Percentiles rank a stretch among this genome's conserved stretches.
These are phyloP conservation scores for Myioborus miniatus DNA, from an alignment of 2,797 vertebrate genomes.

Conservation along the genomic window DNA sequence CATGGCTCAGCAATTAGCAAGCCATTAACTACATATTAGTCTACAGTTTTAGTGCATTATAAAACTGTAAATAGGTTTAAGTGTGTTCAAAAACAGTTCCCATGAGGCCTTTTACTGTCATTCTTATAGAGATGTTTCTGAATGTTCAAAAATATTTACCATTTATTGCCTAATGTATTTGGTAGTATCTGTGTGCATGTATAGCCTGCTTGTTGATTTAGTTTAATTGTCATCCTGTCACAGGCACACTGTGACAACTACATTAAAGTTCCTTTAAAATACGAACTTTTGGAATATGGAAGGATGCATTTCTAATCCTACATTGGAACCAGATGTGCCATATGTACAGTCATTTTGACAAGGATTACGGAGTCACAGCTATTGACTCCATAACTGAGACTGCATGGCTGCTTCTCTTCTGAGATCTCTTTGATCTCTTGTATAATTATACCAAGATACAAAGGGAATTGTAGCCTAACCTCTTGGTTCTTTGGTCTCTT, in stretches of 20 bases:
- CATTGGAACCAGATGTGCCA: slow-evolving; percentile 52
- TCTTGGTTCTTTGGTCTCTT: background rate
- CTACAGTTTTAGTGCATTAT: background rate
- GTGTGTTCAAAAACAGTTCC: background rate
- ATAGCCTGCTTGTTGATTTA: background rate
- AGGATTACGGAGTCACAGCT: slow-evolving; percentile 35
- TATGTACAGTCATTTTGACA: slow-evolving; percentile 47
- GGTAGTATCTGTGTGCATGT: background rate
- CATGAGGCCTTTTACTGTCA: background rate
- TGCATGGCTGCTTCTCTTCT: background rate
- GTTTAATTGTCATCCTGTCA: slow-evolving; percentile 17
- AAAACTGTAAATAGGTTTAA: slow-evolving; percentile 13
- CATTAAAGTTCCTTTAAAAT: slow-evolving; percentile 30
- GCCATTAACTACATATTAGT: background rate
- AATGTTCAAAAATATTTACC: slow-evolving; percentile 1
- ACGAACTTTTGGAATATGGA: slow-evolving; percentile 32
- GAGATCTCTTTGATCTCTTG: slow-evolving; percentile 42
- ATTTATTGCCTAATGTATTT: background rate
- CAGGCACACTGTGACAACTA: background rate
- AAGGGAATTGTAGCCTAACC: background rate
- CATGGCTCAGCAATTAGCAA: slow-evolving; percentile 16
- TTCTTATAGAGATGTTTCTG: background rate
- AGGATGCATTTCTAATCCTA: slow-evolving; percentile 24
- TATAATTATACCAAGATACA: background rate
- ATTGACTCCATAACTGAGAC: slow-evolving; percentile 24